Base-by-base conservation (phyloP, 2,888 invertebrate genomes). In the Drosophila meridiana region DNA sequence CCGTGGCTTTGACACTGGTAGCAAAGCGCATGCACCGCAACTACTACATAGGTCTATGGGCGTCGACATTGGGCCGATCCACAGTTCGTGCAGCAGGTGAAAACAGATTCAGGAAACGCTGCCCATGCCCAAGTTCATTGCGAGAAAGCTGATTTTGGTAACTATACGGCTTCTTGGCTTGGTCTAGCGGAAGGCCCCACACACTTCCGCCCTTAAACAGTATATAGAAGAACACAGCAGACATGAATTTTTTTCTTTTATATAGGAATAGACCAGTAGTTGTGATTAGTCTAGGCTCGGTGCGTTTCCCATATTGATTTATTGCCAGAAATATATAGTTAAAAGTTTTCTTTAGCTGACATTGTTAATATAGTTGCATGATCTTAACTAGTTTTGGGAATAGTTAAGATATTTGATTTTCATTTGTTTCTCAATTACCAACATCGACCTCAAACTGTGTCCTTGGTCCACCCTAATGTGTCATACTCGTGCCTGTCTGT, bases 111-210 rank as follows among this genome's bases (percentile, higher is more conserved):
- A 80, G 80, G 80, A 80, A 80, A 78, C 66, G 55, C 62, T 36
- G 58, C 45, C 58, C 58, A 53, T 62, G 58, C 28, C 65, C 81
- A 78, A 78, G 77, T 74, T 77, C 78, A 79, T 57, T 48, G 70
- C 63, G 62, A 79, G 74, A 79, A 80, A 80, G 80, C 80, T 80
- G 80, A 80, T 81, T 79, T 81, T 80, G 78, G 66, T 57, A 75
- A 53, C 65, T 78, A 36, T 80, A 81, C 32, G 80, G 80, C 80
- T 80, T 80, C 80, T 8, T 47, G 13, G 64, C 57, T 76, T 56
- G 76, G 68, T 59, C 76, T 76, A 53, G 67, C 62, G 69, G 58
- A 74, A 74, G 69, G 63, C 68, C 59, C 61, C 47, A 57, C 57
- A 58, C 57, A 58, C 45, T 69, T 61, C 64, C 75, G 45, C 36